Base-by-base conservation (phyloP, 2,888 invertebrate genomes). In the Hydrotaea cyrtoneurina region DNA sequence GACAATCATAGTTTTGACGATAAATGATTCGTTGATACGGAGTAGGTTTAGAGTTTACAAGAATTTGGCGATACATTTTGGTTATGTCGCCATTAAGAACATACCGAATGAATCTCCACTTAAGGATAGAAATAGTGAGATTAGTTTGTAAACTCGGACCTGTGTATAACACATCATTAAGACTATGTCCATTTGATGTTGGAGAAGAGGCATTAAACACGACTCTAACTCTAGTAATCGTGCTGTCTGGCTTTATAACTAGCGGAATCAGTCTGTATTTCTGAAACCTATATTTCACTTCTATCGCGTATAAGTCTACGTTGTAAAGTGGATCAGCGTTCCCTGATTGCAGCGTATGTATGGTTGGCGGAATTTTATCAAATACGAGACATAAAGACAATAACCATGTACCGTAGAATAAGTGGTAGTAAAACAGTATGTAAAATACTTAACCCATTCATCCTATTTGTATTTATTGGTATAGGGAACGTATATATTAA, bases 81-180 rank as follows among this genome's bases (percentile, higher is more conserved):
- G 19, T 11, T 21, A 86, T 77, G 15, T 81, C 83, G 11, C 59
- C 81, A 21, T 46, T 75, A 11, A 83, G 83, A 13, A 76, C 77
- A 73, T 53, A 78, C 21, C 64, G 59, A 11, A 46, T 43, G 11
- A n/a, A n/a, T 4, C 80, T 59, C 82, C 75, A 86, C 10, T 85
- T 85, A 0, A 53, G 69, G 19, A 85, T 55, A 8, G 82, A 62
- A 1, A 62, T 62, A 0, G 78, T 13, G 5, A 85, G 76, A 17
- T 82, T 78, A 23, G 23, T 53, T 31, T 83, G 86, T 5, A 85
- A 39, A 11, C 55, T 69, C 15, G 83, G 79, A 7, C 83, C 82
- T 43, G 53, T 23, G 2, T 59, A 43, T 0, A 85, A 57, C 46
- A 80, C 73, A 15, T 86, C 76, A n/a, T 85, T 86, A 3, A 82